These are phyloP conservation scores for Nothoprocta perdicaria DNA, from an alignment of 2,113 vertebrate genomes.

Conservation along the genomic window DNA sequence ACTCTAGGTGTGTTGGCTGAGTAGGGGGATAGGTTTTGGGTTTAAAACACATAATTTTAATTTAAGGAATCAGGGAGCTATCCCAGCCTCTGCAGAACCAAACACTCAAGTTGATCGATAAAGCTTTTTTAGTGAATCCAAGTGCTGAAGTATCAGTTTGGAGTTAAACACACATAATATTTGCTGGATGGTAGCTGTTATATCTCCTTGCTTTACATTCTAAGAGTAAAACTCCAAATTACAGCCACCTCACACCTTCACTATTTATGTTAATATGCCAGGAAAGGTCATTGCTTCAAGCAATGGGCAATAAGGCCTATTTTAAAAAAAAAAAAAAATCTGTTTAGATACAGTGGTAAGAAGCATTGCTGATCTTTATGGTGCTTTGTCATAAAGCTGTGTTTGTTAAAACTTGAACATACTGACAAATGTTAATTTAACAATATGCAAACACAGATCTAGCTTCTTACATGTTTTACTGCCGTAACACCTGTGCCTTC, in stretches of 20 bases:
- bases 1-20: too few species aligned
- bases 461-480: rapidly evolving
- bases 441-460: neutral
- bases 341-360: neutral
- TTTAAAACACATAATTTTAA: too few species aligned
- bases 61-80: too few species aligned
- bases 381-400: neutral
- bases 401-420: neutral
- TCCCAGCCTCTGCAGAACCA: neutral
- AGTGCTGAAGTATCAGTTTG: neutral
- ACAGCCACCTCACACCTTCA: too few species aligned
- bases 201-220: neutral
- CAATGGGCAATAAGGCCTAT: too few species aligned
- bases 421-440: neutral
- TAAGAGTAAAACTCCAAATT: neutral
- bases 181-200: neutral
- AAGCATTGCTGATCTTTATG: neutral
- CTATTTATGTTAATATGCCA: rapidly evolving
- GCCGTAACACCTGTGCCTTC: neutral
- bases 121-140: neutral
- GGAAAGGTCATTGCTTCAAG: neutral
- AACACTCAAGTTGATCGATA: neutral
- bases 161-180: neutral
- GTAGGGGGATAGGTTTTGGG: too few species aligned
- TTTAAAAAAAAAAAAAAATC: neutral